Conservation (phyloP, 2,888 invertebrate genomes). For the Yponomeuta plumbellus region DNA sequence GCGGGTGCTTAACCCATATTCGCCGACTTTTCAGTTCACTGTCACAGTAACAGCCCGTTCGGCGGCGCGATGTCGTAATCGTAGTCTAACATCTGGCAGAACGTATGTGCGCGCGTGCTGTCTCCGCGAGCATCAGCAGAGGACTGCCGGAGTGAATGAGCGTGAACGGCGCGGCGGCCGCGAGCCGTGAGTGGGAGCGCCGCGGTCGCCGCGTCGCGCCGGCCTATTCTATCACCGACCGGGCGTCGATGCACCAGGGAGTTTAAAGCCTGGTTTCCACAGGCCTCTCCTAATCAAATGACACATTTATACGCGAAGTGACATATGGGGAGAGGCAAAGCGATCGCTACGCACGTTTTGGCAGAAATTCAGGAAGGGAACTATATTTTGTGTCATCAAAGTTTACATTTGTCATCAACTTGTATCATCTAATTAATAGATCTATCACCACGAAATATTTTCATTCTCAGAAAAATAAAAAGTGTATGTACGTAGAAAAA, state of each 20-base stretch:
- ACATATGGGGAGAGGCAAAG: too few species aligned
- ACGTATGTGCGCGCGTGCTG: slow-evolving; percentile 53
- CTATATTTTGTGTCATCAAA: too few species aligned
- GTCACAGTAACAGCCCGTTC: slow-evolving; percentile 68
- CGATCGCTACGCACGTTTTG: too few species aligned
- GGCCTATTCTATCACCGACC: slow-evolving; percentile 49
- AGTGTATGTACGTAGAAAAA: too few species aligned
- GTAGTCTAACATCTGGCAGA: slow-evolving; percentile 70
- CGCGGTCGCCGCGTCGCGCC: slow-evolving; percentile 39
- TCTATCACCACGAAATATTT: too few species aligned
- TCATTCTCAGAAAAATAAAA: too few species aligned
- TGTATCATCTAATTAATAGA: too few species aligned
- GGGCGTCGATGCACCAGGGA: slow-evolving; percentile 63
- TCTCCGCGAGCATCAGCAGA: slow-evolving; percentile 65
- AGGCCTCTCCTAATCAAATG: too few species aligned
- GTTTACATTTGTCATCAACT: too few species aligned
- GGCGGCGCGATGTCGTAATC: slow-evolving; percentile 70
- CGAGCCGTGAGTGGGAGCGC: slow-evolving; percentile 62
- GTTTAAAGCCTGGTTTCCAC: slow-evolving; percentile 34
- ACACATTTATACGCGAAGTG: too few species aligned
- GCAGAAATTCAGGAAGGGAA: too few species aligned
- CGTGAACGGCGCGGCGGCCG: slow-evolving; percentile 32
- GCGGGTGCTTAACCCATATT: slow-evolving; percentile 85
- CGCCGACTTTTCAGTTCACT: slow-evolving; percentile 58
- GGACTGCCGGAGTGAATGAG: slow-evolving; percentile 68